Evolutionary conservation across 2,797 vertebrate species (phyloP).

Genomic region (Meriones psammophilus): DNA sequence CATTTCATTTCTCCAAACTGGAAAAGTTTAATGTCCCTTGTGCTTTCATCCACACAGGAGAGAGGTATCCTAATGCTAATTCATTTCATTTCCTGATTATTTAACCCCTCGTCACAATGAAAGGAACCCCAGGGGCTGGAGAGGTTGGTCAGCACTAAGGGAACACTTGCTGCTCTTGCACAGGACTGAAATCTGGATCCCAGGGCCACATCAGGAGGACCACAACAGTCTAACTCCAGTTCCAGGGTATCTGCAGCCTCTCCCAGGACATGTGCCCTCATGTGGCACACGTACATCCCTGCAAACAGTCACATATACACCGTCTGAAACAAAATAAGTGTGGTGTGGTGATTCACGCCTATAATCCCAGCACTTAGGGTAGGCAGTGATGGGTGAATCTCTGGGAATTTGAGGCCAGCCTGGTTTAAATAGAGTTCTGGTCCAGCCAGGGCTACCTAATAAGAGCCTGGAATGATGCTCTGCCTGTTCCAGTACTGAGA

Average conservation of each 20-base stretch:
- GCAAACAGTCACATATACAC: background rate
- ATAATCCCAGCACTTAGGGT: background rate
- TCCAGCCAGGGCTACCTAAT: no score
- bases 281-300: background rate
- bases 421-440: no score
- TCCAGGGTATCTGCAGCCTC: background rate
- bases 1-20: background rate
- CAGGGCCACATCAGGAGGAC: background rate
- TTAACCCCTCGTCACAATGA: background rate
- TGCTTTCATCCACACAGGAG: background rate
- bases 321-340: background rate
- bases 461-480: background rate
- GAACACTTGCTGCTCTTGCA: background rate
- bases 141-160: background rate
- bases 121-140: background rate
- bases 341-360: background rate
- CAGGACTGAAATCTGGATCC: no score
- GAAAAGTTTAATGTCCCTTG: background rate
- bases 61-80: background rate
- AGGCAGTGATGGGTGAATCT: background rate
- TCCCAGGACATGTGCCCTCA: background rate
- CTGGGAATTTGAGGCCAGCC: no score
- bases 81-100: background rate
- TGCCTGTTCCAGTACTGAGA: background rate
- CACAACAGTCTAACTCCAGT: background rate